These are phyloP conservation scores for Sebastes taczanowskii DNA, from an alignment of 2,797 vertebrate genomes.

Conservation along the genomic window DNA sequence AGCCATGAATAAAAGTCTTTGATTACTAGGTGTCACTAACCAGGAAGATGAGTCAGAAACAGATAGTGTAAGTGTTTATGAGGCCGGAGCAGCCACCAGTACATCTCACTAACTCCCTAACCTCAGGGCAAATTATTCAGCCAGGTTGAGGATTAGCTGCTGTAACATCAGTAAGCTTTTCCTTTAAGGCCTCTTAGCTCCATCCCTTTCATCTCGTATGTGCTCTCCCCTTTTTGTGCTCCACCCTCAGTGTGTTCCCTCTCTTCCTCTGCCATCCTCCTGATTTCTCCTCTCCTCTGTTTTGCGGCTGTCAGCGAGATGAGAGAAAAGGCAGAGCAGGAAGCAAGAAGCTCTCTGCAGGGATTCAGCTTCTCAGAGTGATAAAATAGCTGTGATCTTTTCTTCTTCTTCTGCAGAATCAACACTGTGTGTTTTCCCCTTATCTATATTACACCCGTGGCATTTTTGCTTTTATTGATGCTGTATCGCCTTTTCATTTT, in stretches of 20 bases:
- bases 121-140: constrained; percentile 16
- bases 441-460: constrained; percentile 23
- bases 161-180: constrained; percentile 40
- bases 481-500: constrained; percentile 37
- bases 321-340: constrained; percentile 33
- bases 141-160: constrained; percentile 45
- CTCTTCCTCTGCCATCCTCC: constrained; percentile 28
- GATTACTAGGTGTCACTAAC: not conserved
- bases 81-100: not conserved
- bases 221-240: not conserved
- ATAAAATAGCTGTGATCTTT: constrained; percentile 55
- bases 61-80: not conserved
- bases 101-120: not conserved
- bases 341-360: constrained; percentile 34
- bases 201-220: constrained; percentile 32
- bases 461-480: constrained; percentile 39
- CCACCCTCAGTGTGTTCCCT: constrained; percentile 27
- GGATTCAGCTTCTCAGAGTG: constrained; percentile 31
- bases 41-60: constrained; percentile 13
- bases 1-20: not conserved
- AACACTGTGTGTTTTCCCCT: constrained; percentile 29
- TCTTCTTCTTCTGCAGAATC: constrained; percentile 25
- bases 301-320: constrained; percentile 57
- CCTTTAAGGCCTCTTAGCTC: constrained; percentile 35
- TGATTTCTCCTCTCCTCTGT: constrained; percentile 18